phyloP scores from a whole-genome alignment of 1,140 invertebrate species.

The Melitaea cinxia region DNA sequence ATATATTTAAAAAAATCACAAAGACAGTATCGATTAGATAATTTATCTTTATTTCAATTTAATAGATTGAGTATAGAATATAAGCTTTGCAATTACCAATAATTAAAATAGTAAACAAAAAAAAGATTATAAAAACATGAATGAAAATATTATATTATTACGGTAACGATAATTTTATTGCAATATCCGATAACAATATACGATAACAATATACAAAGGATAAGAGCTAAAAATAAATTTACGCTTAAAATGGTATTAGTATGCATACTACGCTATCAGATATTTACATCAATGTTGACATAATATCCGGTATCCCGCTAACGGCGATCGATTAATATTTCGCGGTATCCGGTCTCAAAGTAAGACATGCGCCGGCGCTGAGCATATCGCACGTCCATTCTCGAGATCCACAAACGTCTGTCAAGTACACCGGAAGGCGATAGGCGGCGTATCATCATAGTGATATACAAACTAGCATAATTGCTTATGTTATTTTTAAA shows the following conservation, averaged over 20 bases:
- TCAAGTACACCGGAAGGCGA: slow-evolving; percentile 37
- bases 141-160: too few species aligned
- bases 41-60: too few species aligned
- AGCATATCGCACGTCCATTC: slow-evolving; percentile 24
- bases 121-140: too few species aligned
- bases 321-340: slow-evolving; percentile 3
- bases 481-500: slow-evolving; percentile 14
- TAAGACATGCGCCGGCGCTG: slow-evolving; percentile 25
- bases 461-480: slow-evolving; percentile 14
- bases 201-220: neutral
- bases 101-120: too few species aligned
- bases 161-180: too few species aligned
- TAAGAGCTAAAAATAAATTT: neutral
- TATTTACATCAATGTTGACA: neutral
- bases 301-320: slow-evolving; percentile 11
- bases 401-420: slow-evolving; percentile 32
- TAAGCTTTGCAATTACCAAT: too few species aligned
- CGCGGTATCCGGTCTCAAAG: slow-evolving; percentile 18
- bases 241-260: neutral
- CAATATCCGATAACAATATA: too few species aligned
- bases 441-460: slow-evolving; percentile 32
- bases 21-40: too few species aligned
- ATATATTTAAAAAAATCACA: too few species aligned
- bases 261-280: neutral
- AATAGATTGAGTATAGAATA: too few species aligned